These are phyloP conservation scores for Lanius collurio DNA, from an alignment of 2,113 vertebrate genomes.

Conservation along the genomic window DNA sequence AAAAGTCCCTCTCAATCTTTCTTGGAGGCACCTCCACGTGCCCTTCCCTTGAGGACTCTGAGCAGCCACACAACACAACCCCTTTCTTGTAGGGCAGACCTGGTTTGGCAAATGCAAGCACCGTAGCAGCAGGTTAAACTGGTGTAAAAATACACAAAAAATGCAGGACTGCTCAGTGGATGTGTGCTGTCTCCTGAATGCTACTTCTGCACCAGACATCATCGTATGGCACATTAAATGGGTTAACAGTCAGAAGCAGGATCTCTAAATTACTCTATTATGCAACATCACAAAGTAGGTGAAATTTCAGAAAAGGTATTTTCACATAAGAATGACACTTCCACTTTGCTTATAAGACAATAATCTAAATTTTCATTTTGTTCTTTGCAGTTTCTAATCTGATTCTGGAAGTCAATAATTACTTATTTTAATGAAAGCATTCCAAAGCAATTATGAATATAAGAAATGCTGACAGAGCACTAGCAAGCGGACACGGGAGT, in stretches of 20 bases:
- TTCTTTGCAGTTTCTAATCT: not conserved
- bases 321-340: not conserved
- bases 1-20: not conserved
- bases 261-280: not conserved
- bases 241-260: not conserved
- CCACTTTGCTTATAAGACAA: not conserved
- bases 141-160: not conserved
- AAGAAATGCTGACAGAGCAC: not conserved
- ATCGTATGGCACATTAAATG: not conserved
- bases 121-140: not conserved
- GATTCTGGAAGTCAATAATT: not conserved
- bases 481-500: not conserved
- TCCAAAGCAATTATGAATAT: not conserved
- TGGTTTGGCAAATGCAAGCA: not conserved
- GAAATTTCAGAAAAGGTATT: not conserved
- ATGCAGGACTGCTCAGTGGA: not conserved
- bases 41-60: not conserved
- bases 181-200: accelerated
- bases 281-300: not conserved
- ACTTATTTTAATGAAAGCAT: constrained; percentile 7
- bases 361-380: not conserved
- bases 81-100: not conserved
- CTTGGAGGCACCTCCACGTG: not conserved
- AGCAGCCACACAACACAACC: not conserved
- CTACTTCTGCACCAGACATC: not conserved